These are phyloP conservation scores for Mormoops blainvillei DNA, from an alignment of 2,113 vertebrate genomes.

Conservation along the genomic window DNA sequence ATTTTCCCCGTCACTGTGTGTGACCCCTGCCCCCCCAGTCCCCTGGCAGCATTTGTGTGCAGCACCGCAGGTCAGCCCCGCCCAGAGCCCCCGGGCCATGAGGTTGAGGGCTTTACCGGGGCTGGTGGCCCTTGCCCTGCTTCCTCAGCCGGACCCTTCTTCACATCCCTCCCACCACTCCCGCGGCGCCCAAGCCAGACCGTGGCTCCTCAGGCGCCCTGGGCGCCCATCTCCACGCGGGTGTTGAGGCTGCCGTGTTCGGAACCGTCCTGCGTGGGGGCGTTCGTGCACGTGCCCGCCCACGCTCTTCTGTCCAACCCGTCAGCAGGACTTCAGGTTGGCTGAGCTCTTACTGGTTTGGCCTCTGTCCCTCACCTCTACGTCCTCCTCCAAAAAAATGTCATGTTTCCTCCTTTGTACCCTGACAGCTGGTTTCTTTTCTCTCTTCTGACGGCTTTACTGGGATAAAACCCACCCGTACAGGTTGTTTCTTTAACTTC, in stretches of 20 bases:
- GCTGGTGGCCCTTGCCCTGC: not conserved
- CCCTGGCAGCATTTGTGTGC: too few relatives aligned
- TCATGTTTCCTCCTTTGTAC: not conserved
- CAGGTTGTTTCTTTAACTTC: not conserved
- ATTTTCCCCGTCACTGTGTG: too few relatives aligned
- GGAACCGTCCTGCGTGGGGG: too few relatives aligned
- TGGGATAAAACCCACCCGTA: not conserved
- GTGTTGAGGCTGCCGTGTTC: not conserved
- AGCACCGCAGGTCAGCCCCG: too few relatives aligned
- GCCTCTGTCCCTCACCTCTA: not conserved
- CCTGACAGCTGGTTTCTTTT: not conserved
- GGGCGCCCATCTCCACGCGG: not conserved
- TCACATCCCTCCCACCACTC: accelerated
- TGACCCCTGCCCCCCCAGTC: too few relatives aligned
- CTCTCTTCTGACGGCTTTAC: not conserved
- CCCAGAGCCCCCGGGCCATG: too few relatives aligned
- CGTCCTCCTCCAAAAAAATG: not conserved
- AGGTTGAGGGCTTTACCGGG: too few relatives aligned
- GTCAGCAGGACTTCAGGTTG: not conserved
- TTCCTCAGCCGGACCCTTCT: not conserved
- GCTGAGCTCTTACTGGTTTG: not conserved
- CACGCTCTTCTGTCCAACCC: too few relatives aligned
- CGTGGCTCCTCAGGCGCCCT: not conserved
- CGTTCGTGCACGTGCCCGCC: accelerated
- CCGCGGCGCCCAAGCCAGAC: accelerated